Percentiles rank a stretch among this genome's conserved stretches.
Evolutionary conservation across 2,888 invertebrate species (phyloP).

Genomic region (Cryptophagus acutangulus): DNA sequence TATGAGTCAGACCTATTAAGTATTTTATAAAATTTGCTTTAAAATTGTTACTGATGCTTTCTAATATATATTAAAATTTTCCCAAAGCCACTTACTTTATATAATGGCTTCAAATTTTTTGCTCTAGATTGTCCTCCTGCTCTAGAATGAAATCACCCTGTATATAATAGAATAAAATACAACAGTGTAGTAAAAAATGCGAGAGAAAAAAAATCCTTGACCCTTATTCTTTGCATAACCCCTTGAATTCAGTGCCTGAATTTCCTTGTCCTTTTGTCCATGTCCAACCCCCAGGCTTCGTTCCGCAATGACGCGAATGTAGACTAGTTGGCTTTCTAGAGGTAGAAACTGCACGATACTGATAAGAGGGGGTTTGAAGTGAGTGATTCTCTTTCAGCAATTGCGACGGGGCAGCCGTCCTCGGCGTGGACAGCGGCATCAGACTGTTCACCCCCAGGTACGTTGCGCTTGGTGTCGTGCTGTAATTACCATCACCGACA

Average conservation of each 20-base stretch:
- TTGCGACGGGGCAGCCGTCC: slow-evolving; percentile 48
- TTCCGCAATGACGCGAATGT: slow-evolving; percentile 17
- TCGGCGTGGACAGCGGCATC: slow-evolving; percentile 51
- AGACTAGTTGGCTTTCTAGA: slow-evolving; percentile 37
- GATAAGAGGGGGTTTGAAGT: slow-evolving; percentile 48
- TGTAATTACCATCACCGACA: slow-evolving; percentile 18
- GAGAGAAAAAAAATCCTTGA: no score
- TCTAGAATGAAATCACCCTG: no score
- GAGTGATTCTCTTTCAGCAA: slow-evolving; percentile 52
- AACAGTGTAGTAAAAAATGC: no score
- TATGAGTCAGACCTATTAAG: no score
- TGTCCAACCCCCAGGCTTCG: slow-evolving; percentile 6
- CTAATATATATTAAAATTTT: neutral
- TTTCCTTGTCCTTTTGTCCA: neutral
- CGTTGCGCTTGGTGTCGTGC: slow-evolving; percentile 42
- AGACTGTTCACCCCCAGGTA: slow-evolving; percentile 54
- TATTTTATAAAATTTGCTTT: no score
- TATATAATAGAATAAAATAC: no score
- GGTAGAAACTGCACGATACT: slow-evolving; percentile 45
- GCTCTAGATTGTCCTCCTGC: no score
- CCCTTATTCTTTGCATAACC: no score
- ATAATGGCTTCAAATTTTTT: no score
- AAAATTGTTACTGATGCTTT: no score
- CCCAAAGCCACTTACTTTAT: neutral
- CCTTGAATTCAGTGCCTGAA: no score